Evolutionary conservation across 2,797 vertebrate species (phyloP), one percentile per base, ranked within the genome.

Genomic region (Intellagama lesueurii): DNA sequence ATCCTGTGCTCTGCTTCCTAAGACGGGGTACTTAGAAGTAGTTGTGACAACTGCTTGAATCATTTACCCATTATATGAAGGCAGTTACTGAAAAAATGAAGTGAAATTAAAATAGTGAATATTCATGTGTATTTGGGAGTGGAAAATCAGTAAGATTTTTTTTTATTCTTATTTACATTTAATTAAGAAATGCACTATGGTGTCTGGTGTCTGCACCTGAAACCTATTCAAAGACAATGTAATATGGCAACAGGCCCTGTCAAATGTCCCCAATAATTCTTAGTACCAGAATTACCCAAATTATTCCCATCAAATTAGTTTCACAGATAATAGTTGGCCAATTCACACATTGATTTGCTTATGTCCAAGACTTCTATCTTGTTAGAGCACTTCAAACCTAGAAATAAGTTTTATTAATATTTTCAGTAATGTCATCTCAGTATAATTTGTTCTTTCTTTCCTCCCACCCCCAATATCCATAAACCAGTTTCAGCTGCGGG

Each of bases 381-480:
- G 77, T 2, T 80, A 12, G 85, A 91, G 28, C 1, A 86, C 28
- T 68, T 93, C 81, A 83, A 73, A 47, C 30, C n/a, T 87, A 60
- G 85, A 90, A 89, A 3, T 44, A 81, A 90, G 85, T 14, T 76
- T 30, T 5, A 49, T 5, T 56, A 35, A 0, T 32, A 44, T 87
- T 87, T 89, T 90, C 56, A 30, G 60, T 80, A 56, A 83, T 76
- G 28, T 52, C 35, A 68, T 40, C 86, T 93, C 80, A 89, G 73
- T 52, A 22, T 7, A 90, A 68, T 89, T 35, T 85, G 70, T 81
- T 35, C 72, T 66, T 82, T 4, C 69, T 56, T 40, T 44, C n/a
- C 49, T 5, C 1, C 2, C 26, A 7, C 16, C 35, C 5, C 5
- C 44, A 7, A 22, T 5, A 78, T 0, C 2, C 24, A 7, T 89